Percentiles rank a stretch among this genome's conserved stretches.
Evolutionary conservation across 2,888 invertebrate genomes (phyloP).

Genomic region (Halictus ligatus): DNA sequence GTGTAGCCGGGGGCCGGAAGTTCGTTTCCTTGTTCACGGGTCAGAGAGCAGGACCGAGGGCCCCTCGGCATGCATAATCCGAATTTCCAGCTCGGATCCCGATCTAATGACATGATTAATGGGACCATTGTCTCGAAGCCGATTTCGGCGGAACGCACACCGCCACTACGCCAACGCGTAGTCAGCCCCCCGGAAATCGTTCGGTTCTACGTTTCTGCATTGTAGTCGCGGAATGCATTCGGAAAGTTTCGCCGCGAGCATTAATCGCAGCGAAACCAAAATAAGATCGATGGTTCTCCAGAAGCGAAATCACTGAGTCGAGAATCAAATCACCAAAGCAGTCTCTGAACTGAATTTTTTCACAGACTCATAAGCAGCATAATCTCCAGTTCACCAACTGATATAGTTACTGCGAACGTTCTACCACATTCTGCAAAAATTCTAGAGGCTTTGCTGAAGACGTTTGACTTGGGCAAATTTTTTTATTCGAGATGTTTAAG

Average conservation of each 20-base stretch:
- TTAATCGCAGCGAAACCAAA: not conserved
- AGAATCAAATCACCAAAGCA: not conserved
- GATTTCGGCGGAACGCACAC: not conserved
- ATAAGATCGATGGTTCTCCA: not conserved
- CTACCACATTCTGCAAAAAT: too few species aligned
- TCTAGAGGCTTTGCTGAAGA: too few species aligned
- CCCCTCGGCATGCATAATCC: constrained; percentile 50
- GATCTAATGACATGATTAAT: constrained; percentile 62
- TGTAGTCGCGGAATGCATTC: not conserved
- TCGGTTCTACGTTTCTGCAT: not conserved
- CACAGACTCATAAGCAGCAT: too few species aligned
- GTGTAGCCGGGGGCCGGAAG: constrained; percentile 52
- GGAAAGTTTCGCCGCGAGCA: not conserved
- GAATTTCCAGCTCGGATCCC: constrained; percentile 59
- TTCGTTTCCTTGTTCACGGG: constrained; percentile 60
- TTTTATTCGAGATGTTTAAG: too few species aligned
- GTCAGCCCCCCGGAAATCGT: constrained; percentile 1
- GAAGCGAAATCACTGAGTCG: not conserved
- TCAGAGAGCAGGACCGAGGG: constrained; percentile 34
- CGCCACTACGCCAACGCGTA: not conserved
- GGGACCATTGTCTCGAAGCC: constrained; percentile 51
- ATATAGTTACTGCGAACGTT: too few species aligned
- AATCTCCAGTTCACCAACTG: too few species aligned
- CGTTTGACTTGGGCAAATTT: too few species aligned
- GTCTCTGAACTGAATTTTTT: not conserved